Evolutionary conservation across 1,140 invertebrate species (phyloP), one percentile per base, ranked within the genome.

Genomic region (Aphelenchoides avenae): DNA sequence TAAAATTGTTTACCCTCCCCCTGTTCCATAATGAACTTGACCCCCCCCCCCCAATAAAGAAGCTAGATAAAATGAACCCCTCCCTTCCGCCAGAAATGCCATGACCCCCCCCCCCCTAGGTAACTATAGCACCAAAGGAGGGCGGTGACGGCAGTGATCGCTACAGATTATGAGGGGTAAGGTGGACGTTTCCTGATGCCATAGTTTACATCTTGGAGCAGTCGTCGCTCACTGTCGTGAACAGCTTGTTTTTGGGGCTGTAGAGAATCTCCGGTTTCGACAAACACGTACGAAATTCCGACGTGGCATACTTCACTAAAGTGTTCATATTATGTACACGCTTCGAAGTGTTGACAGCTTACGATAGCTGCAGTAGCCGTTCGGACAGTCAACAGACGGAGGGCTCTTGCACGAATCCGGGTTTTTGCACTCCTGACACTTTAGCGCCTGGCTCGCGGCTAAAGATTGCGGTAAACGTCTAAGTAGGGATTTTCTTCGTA

Each of bases 311-410:
- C 34, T 36, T 36, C 18, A 36, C 34, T 36, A 18, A 36, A 13
- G 34, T 18, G 18, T n/a, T n/a, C n/a, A n/a, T n/a, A n/a, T n/a
- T n/a, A n/a, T n/a, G n/a, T n/a, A n/a, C n/a, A n/a, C n/a, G n/a
- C n/a, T n/a, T n/a, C n/a, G n/a, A 18, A 36, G 18, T 36, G 11
- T 36, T 13, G 34, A 46, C 3, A 46, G 34, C 43, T 46, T 46
- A 46, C 43, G 24, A 46, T 4, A 46, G 34, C 26, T 46, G 43
- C 43, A 46, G 43, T 18, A 46, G 13, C 34, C 26, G 3, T 3
- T 30, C 11, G 26, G 34, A 20, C 11, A 13, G 34, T 36, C 34
- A 18, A 18, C 26, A n/a, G 29, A 15, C 5, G 29, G 15, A 24
- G 3, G 29, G 15, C 34, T 15, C 11, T 30, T 30, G 34, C n/a